phyloP scores from a whole-genome alignment of 2,113 vertebrate species.

The Coreoperca whiteheadi region DNA sequence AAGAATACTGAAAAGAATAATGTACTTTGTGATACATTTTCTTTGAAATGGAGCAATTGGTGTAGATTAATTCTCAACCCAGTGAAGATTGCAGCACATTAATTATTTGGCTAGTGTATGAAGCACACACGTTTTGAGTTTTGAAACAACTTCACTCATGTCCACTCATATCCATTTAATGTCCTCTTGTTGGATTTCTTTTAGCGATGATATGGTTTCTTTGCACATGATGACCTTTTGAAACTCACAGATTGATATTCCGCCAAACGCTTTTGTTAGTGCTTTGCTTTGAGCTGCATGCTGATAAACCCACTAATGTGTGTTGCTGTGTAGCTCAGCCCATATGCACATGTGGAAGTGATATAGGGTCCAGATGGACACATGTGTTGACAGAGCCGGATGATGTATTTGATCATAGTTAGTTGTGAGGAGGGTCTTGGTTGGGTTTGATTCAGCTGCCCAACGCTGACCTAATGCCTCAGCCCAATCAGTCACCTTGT shows the following conservation, averaged over 20 bases:
- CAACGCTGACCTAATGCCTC: slow-evolving; percentile 80
- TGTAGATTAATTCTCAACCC: slow-evolving; percentile 76
- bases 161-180: slow-evolving; percentile 75
- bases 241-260: slow-evolving; percentile 79
- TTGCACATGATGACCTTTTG: slow-evolving; percentile 77
- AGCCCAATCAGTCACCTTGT: slow-evolving; percentile 84
- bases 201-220: slow-evolving; percentile 61
- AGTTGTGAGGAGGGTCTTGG: slow-evolving; percentile 68
- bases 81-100: slow-evolving; percentile 69
- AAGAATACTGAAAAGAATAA: slow-evolving; percentile 72
- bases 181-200: slow-evolving; percentile 65
- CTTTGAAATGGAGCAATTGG: slow-evolving; percentile 68
- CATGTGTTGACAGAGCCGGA: slow-evolving; percentile 77
- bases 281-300: slow-evolving; percentile 59
- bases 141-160: slow-evolving; percentile 67
- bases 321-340: slow-evolving; percentile 36
- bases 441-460: slow-evolving; percentile 78
- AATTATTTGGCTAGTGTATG: slow-evolving; percentile 73
- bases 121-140: slow-evolving; percentile 71
- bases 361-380: slow-evolving; percentile 76
- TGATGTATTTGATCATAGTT: slow-evolving; percentile 81
- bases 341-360: slow-evolving; percentile 78
- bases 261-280: slow-evolving; percentile 68
- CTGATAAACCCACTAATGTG: slow-evolving; percentile 74
- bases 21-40: slow-evolving; percentile 75